These are phyloP conservation scores for Rhagophthalmus giganteus DNA, from an alignment of 2,888 invertebrate species.

Conservation along the genomic window DNA sequence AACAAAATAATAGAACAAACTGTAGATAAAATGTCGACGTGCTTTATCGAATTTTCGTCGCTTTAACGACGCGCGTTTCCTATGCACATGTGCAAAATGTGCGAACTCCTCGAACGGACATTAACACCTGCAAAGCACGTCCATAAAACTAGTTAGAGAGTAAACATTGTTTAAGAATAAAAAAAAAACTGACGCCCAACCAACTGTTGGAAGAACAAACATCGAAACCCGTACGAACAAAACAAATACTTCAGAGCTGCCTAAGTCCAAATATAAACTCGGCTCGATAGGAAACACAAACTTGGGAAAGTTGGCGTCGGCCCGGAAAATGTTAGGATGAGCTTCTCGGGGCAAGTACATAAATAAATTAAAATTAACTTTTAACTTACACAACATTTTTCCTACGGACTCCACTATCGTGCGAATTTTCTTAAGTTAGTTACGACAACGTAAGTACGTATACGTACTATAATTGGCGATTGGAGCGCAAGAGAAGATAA, in stretches of 20 bases:
- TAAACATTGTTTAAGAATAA: constrained; percentile 15
- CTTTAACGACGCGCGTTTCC: no score
- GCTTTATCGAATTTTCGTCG: no score
- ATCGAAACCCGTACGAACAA: constrained; percentile 16
- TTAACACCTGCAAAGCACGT: constrained; percentile 8
- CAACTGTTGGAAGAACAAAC: constrained; percentile 23
- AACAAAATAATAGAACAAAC: no score
- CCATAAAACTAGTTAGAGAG: constrained; percentile 10
- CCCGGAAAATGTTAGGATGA: constrained; percentile 14
- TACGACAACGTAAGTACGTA: no score
- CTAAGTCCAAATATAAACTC: constrained; percentile 23
- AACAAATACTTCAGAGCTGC: constrained; percentile 10
- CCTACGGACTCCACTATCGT: no score
- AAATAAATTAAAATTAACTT: constrained; percentile 3
- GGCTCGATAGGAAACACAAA: constrained; percentile 25
- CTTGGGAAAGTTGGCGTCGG: constrained; percentile 6
- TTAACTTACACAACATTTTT: constrained; percentile 1
- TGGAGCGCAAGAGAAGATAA: constrained; percentile 20
- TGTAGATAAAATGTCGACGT: no score
- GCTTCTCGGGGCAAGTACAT: constrained; percentile 9
- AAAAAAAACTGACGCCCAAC: constrained; percentile 15
- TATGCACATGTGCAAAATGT: no score
- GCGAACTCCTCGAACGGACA: no score
- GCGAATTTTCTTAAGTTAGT: no score
- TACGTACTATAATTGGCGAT: no score